Base-by-base conservation (phyloP, 2,888 invertebrate species). In the Biston stratarius region DNA sequence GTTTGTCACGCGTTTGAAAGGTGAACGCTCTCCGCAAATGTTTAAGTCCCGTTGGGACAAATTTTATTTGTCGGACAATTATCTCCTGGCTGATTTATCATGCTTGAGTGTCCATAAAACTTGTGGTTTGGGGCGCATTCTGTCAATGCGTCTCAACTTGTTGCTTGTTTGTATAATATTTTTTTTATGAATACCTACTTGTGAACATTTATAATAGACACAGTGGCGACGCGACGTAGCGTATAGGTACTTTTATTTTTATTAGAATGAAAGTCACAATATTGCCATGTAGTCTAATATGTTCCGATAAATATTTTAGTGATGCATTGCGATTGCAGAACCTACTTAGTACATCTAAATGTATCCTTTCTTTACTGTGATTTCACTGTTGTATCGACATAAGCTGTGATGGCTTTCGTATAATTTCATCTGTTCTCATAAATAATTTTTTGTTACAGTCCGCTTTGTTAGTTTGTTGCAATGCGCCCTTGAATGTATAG, bases 21-120 rank as follows among this genome's bases (percentile, higher is more conserved):
- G 89, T 92, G 87, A 92, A 91, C 76, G 92, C 80, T 83, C 92
- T 88, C 73, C 52, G 83, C 84, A 87, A 89, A 90, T 85, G 85
- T 83, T 82, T 77, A 11, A 15, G 72, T 81, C 76, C 82, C 79
- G 84, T 84, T 84, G 80, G 84, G 82, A 85, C 80, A 85, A 85
- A 86, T 86, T 70, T 65, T 58, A 64, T 69, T 69, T 72, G 72
- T 64, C 64, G 48, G 56, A 40, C 57, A 67, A 71, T 72, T 71
- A 57, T 69, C 69, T 66, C 45, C 59, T 58, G 55, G 44, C 45
- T 62, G 56, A 61, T 70, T 34, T 59, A 65, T 33, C 57, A 47
- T 45, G 60, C 56, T 34, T 40, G 59, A 24, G 49, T 24, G 59
- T 48, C 47, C 24, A 14, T 47, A 53, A 51, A 47, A 24, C 33